Conservation (phyloP, 2,797 vertebrate genomes). For the Chaetodon trifasciatus region DNA sequence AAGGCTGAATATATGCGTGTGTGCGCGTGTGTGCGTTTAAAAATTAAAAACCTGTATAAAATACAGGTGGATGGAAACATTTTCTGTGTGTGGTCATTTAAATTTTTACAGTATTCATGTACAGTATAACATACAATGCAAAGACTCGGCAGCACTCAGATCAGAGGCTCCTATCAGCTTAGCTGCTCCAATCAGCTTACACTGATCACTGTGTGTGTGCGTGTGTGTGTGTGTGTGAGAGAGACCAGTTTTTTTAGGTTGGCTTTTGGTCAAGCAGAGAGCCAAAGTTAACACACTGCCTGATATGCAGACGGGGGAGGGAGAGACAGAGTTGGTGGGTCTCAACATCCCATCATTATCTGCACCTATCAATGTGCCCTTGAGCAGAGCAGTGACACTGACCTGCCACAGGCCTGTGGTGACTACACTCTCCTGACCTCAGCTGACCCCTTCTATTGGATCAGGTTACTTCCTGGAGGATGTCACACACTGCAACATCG, state of each 20-base stretch:
- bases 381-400: constrained; percentile 27
- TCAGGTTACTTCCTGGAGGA: constrained; percentile 54
- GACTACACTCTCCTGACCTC: constrained; percentile 12
- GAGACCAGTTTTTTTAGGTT: constrained; percentile 15
- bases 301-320: not conserved
- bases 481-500: not conserved
- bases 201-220: constrained; percentile 33
- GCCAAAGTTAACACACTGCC: constrained; percentile 10
- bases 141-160: constrained; percentile 24
- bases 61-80: not conserved
- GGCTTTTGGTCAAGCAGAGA: constrained; percentile 4
- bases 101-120: constrained; percentile 6
- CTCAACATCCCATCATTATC: not conserved
- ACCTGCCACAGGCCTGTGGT: constrained; percentile 7
- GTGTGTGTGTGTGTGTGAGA: not conserved
- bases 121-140: not conserved
- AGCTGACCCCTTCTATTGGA: constrained; percentile 41
- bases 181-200: constrained; percentile 66
- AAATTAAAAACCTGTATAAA: not conserved
- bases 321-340: not conserved
- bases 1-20: too few species aligned
- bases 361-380: not conserved
- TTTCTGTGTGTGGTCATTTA: not conserved
- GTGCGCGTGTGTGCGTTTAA: too few species aligned
- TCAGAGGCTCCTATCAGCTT: constrained; percentile 58